Percentiles rank a stretch among this genome's conserved stretches.
Evolutionary conservation across 2,113 vertebrate genomes (phyloP).

Genomic region (Cyanoliseus patagonus): DNA sequence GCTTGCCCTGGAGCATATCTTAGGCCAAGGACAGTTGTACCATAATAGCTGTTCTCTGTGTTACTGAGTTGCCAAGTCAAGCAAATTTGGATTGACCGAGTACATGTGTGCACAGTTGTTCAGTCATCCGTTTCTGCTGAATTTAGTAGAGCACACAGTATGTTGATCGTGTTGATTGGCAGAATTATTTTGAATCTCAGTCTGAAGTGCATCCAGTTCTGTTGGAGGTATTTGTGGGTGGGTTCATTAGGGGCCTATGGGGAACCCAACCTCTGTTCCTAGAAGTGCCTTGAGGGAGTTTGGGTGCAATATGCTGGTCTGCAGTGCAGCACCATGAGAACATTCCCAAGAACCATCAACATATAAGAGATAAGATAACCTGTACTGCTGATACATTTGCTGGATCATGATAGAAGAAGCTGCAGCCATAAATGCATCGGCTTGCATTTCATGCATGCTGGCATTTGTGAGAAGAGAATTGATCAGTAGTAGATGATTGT

Average conservation of each 20-base stretch:
- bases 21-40: background rate
- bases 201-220: background rate
- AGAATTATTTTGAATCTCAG: constrained; percentile 10
- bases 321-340: background rate
- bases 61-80: constrained; percentile 4
- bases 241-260: background rate
- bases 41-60: background rate
- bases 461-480: background rate
- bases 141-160: background rate
- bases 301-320: rapidly evolving
- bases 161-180: background rate
- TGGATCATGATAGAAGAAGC: background rate
- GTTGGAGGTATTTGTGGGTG: background rate
- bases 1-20: background rate
- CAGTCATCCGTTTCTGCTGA: background rate
- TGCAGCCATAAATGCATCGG: background rate
- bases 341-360: background rate
- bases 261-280: background rate
- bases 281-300: background rate
- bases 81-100: constrained; percentile 11
- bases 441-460: background rate
- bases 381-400: rapidly evolving
- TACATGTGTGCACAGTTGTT: constrained; percentile 19
- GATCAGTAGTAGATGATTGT: background rate
- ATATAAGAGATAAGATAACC: background rate